A percentile compares a stretch with the other conserved stretches of the same genome.
These are phyloP conservation scores for Sylvia atricapilla DNA, from an alignment of 2,113 vertebrate species.

Conservation along the genomic window DNA sequence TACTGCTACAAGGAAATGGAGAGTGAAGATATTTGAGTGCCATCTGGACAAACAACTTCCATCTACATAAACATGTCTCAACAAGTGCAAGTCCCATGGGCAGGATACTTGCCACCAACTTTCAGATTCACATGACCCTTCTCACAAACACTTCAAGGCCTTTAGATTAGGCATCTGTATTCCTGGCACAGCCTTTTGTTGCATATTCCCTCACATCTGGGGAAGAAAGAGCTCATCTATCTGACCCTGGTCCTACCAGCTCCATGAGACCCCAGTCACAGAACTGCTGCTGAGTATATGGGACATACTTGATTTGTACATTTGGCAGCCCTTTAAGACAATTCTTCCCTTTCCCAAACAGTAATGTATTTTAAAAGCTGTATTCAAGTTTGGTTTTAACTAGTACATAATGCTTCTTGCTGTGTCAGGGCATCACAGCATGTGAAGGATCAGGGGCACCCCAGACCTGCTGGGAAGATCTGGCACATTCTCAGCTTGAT, in stretches of 20 bases:
- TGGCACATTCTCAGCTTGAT: not conserved
- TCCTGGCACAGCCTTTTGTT: not conserved
- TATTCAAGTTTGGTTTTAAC: not conserved
- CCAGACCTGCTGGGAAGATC: not conserved
- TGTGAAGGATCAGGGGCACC: not conserved
- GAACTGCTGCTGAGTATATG: not conserved
- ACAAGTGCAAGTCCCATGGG: not conserved
- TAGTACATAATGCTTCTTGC: not conserved
- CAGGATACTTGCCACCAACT: conserved; percentile 30
- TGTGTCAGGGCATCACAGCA: not conserved
- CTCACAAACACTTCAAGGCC: conserved; percentile 10
- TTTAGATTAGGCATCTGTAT: not conserved
- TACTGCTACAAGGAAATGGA: not conserved
- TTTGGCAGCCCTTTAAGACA: not conserved
- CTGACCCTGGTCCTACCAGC: not conserved
- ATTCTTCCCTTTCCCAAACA: not conserved
- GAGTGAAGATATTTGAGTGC: not conserved
- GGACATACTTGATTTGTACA: not conserved
- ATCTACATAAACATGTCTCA: conserved; percentile 33
- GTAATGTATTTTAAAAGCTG: not conserved
- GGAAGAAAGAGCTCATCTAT: not conserved
- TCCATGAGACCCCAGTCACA: not conserved
- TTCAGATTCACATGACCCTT: conserved; percentile 43
- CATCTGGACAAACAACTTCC: conserved; percentile 47
- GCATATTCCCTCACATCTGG: not conserved